Base-by-base conservation (phyloP, 1,140 invertebrate species). In the Lepidostoma basale region DNA sequence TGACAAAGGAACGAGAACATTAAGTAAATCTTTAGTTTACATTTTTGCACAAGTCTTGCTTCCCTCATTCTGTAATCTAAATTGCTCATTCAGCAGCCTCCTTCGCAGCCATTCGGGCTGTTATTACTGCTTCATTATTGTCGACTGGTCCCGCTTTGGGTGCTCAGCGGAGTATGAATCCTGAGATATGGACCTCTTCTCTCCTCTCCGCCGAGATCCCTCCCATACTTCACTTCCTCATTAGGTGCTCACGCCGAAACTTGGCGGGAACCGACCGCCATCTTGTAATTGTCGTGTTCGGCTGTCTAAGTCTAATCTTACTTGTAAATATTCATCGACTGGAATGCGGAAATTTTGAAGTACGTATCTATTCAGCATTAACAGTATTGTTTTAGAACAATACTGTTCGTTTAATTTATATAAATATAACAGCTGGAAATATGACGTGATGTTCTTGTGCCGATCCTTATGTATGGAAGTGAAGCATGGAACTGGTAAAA, bases 91-190 rank as follows among this genome's bases (percentile, higher is more conserved):
- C 54, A n/a, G 18, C 25, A 18, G 14, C 12, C 30, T 18, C 18
- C 3, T 16, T 22, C 10, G 18, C 36, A 39, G 54, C 54, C 54
- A 59, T 22, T 59, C 33, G 30, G 42, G 18, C 26, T 22, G 42
- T 49, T 63, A 63, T 63, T 45, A 30, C 42, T 45, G 12, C 42
- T 47, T 47, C 60, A 63, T 63, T 47, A 63, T 33, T 47, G 60
- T 63, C 60, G 54, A 60, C 44, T 59, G 52, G 25, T 65, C 28
- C 45, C 40, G 26, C 45, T 28, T 10, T 16, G 36, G 44, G 54
- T 66, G 62, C 22, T 70, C 68, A 66, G n/a, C 62, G 39, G 44
- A 52, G 68, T 70, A 70, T 70, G 68, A 70, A 66, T 70, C 68
- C 68, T 70, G 25, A 65, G 68, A 70, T 70, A 70, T 70, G 68